Evolutionary conservation across 2,888 invertebrate genomes (phyloP).

Genomic region (Beris chalybata): DNA sequence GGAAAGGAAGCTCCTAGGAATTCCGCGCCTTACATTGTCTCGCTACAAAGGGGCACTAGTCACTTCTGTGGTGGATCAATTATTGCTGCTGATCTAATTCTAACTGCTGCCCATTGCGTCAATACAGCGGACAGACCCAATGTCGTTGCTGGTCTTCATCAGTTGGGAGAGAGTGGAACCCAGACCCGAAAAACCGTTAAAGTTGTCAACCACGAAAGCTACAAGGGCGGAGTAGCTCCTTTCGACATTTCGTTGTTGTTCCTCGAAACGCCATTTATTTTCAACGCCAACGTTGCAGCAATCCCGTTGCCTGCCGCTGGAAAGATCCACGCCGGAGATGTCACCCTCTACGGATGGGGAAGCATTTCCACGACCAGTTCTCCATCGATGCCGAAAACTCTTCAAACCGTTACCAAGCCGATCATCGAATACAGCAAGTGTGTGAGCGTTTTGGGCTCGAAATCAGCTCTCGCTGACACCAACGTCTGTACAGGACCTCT

Average conservation of each 20-base stretch:
- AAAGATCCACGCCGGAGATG: slow-evolving; percentile 46
- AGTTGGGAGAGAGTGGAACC: slow-evolving; percentile 45
- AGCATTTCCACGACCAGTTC: slow-evolving; percentile 35
- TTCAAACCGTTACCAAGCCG: slow-evolving; percentile 48
- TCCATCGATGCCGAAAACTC: slow-evolving; percentile 42
- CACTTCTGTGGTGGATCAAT: slow-evolving; percentile 59
- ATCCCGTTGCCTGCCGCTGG: slow-evolving; percentile 50
- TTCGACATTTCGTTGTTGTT: slow-evolving; percentile 61
- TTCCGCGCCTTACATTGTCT: slow-evolving; percentile 57
- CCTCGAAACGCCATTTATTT: slow-evolving; percentile 45
- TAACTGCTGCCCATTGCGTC: slow-evolving; percentile 56
- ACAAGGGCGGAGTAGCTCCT: slow-evolving; percentile 52
- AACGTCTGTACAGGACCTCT: slow-evolving; percentile 58
- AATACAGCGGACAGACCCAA: slow-evolving; percentile 45
- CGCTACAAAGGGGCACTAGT: slow-evolving; percentile 47
- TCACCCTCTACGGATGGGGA: slow-evolving; percentile 58
- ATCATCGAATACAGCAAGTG: slow-evolving; percentile 46
- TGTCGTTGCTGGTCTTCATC: slow-evolving; percentile 55
- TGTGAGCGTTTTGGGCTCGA: slow-evolving; percentile 40
- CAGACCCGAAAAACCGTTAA: slow-evolving; percentile 48
- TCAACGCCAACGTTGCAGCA: slow-evolving; percentile 49
- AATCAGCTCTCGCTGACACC: slow-evolving; percentile 44
- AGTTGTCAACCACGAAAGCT: slow-evolving; percentile 49
- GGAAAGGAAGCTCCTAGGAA: slow-evolving; percentile 52
- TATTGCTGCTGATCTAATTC: slow-evolving; percentile 51